A percentile compares a stretch with the other conserved stretches of the same genome.
These are phyloP conservation scores for Heliconius melpomene DNA, from an alignment of 1,140 invertebrate species.

Conservation along the genomic window DNA sequence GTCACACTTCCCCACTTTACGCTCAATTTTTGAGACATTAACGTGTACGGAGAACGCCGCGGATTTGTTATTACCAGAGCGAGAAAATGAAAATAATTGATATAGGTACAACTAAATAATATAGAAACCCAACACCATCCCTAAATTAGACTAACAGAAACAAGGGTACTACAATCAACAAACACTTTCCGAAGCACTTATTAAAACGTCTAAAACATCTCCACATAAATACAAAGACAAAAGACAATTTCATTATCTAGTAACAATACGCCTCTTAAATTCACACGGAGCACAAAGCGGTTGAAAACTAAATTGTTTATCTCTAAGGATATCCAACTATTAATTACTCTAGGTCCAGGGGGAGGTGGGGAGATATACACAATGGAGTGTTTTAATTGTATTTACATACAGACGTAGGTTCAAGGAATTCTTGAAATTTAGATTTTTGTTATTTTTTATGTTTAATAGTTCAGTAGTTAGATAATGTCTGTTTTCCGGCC, in stretches of 20 bases:
- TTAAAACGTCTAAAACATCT: slow-evolving; percentile 5
- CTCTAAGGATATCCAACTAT: slow-evolving; percentile 10
- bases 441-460: neutral
- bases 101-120: neutral
- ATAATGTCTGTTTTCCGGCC: no score
- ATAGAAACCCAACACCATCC: neutral
- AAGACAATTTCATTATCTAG: slow-evolving; percentile 1
- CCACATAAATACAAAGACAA: neutral
- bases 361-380: neutral
- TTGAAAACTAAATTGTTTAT: slow-evolving; percentile 16
- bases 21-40: neutral
- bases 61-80: neutral
- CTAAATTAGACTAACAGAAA: neutral
- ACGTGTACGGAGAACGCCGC: neutral
- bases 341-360: slow-evolving; percentile 1
- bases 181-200: neutral
- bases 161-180: neutral
- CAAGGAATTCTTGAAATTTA: neutral
- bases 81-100: neutral
- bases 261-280: slow-evolving; percentile 11
- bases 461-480: no score
- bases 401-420: neutral
- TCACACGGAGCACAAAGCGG: neutral
- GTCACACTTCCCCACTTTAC: neutral
- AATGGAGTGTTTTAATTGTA: neutral